A percentile compares a stretch with the other conserved stretches of the same genome.
Conservation (phyloP, 2,797 vertebrate genomes). For the Pangasius djambal region DNA sequence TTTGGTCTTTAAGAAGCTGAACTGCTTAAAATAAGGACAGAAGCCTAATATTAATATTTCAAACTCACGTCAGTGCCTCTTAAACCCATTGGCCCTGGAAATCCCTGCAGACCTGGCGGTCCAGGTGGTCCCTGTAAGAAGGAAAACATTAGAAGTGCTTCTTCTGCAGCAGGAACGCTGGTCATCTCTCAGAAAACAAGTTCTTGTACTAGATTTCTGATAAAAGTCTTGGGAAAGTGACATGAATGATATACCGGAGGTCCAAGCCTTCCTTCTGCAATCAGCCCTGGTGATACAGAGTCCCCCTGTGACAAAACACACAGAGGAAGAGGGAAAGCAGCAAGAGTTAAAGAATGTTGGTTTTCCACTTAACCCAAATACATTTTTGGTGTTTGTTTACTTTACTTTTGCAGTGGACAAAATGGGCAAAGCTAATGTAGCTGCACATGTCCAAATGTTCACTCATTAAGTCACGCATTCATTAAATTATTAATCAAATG, state of each 20-base stretch:
- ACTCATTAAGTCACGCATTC: too few species aligned
- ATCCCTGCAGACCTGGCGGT: neutral
- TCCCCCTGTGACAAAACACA: slow-evolving; percentile 61
- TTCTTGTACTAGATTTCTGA: too few species aligned
- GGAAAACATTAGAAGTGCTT: neutral
- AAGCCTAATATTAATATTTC: neutral
- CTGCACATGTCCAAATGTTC: too few species aligned
- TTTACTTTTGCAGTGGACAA: too few species aligned
- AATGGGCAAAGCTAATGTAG: too few species aligned
- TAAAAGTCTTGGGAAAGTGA: neutral
- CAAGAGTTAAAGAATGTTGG: neutral
- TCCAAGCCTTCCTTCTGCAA: slow-evolving; percentile 48
- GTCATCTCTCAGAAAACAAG: neutral
- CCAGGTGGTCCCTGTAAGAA: slow-evolving; percentile 57
- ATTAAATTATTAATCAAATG: too few species aligned
- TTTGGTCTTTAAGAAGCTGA: neutral
- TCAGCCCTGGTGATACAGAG: neutral
- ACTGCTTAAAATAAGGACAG: neutral
- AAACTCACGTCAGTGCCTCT: slow-evolving; percentile 14
- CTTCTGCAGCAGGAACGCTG: neutral
- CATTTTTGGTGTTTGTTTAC: too few species aligned
- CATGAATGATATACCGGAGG: slow-evolving; percentile 50
- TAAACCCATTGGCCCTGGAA: neutral
- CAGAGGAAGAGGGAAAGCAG: neutral
- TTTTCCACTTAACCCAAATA: too few species aligned